These are phyloP conservation scores for Neodiprion pinetum DNA, from an alignment of 1,140 invertebrate species.

Conservation along the genomic window DNA sequence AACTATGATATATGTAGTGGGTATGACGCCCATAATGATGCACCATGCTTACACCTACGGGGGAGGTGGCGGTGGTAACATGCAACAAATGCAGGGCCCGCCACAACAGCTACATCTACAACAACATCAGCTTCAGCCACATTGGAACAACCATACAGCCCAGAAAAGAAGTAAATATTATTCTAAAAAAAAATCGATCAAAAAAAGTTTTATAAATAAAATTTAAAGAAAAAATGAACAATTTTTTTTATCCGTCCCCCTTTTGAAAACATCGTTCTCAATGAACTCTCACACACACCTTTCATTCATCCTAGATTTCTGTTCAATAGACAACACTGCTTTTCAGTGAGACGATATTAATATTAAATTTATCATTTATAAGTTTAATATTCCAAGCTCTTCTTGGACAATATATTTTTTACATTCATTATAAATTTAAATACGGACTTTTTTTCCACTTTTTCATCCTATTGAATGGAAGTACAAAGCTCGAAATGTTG, in stretches of 20 bases:
- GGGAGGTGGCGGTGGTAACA: slow-evolving; percentile 65
- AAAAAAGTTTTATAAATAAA: slow-evolving; percentile 19
- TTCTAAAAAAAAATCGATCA: slow-evolving; percentile 38
- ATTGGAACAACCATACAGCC: slow-evolving; percentile 66
- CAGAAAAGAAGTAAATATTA: slow-evolving; percentile 67
- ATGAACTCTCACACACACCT: too few relatives aligned
- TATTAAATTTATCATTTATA: too few relatives aligned
- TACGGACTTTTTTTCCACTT: background rate
- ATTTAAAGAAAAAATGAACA: slow-evolving; percentile 9
- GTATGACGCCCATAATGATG: slow-evolving; percentile 66
- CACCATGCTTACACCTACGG: slow-evolving; percentile 69
- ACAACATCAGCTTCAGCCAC: slow-evolving; percentile 65
- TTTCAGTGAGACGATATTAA: too few relatives aligned
- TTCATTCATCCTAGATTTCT: too few relatives aligned
- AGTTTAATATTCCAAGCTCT: too few relatives aligned
- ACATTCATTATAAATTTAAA: background rate
- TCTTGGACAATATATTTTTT: background rate
- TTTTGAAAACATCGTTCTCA: too few relatives aligned
- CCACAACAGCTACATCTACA: slow-evolving; percentile 59
- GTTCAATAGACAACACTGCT: too few relatives aligned
- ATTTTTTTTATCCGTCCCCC: slow-evolving; percentile 10
- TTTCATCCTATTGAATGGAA: background rate
- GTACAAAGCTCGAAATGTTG: background rate
- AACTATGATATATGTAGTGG: slow-evolving; percentile 62
- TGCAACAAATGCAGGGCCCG: slow-evolving; percentile 66